Percentiles rank a stretch among this genome's conserved stretches.
These are phyloP conservation scores for Dicerorhinus sumatrensis DNA, from an alignment of 2,113 vertebrate species.

Conservation along the genomic window DNA sequence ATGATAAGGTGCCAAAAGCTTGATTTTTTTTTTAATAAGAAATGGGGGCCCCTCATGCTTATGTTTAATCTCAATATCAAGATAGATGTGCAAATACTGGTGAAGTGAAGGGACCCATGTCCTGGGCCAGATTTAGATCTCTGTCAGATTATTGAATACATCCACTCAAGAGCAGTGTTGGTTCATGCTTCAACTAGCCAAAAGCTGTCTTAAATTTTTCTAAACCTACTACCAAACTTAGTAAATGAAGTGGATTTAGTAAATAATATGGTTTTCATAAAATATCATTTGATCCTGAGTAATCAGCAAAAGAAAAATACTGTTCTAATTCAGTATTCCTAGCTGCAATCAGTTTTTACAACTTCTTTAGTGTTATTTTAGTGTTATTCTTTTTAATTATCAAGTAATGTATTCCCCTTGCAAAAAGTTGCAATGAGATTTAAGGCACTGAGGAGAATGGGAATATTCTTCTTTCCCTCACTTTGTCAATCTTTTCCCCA, in stretches of 20 bases:
- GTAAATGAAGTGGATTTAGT: not conserved
- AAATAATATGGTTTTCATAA: not conserved
- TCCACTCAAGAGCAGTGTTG: not conserved
- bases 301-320: not conserved
- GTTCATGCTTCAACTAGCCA: not conserved
- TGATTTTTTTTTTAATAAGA: conserved; percentile 40
- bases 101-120: not conserved
- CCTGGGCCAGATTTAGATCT: not conserved
- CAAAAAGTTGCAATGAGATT: not conserved
- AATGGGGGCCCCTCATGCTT: not conserved
- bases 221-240: not conserved
- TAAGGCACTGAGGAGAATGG: not conserved
- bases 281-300: not conserved
- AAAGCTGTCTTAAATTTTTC: not conserved
- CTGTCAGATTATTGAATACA: not conserved
- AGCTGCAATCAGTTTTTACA: not conserved
- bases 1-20: not conserved
- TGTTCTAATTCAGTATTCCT: not conserved
- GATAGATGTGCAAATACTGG: not conserved
- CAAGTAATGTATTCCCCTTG: not conserved
- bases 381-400: not conserved
- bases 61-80: not conserved
- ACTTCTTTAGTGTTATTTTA: not conserved
- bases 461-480: not conserved
- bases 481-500: not conserved